Evolutionary conservation across 2,888 invertebrate genomes (phyloP), one percentile per base, ranked within the genome.

Genomic region (Trissonchulus latispiculum): DNA sequence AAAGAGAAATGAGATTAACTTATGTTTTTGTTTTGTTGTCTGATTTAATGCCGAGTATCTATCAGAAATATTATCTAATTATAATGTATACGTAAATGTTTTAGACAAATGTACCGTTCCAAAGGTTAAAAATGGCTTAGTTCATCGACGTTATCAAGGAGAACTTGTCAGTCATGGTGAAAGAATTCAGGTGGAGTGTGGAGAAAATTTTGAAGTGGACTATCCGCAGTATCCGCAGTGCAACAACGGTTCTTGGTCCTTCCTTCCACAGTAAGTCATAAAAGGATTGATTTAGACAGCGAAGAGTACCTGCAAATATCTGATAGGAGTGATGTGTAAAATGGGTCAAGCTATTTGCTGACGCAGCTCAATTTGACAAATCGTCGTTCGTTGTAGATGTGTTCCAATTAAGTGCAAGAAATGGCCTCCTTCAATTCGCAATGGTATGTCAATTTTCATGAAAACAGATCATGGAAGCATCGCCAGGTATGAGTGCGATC

Each of bases 401-500:
- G 72, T 77, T 80, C 15, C 80, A 88, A 88, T 85, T 73, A 88
- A 91, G 36, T 93, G 95, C 83, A 91, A 91, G 80, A 84, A 84
- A 79, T 89, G 94, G 87, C 95, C 95, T 0, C 89, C 88, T 75
- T 87, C 90, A 1, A 94, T 97, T 0, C 90, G 91, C 72, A 91
- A 95, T 80, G 96, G 97, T 0, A 92, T 95, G 89, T 94, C 96
- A 1, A 90, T 97, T 74, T 97, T 95, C 0, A 94, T 96, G 0
- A 95, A 95, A 82, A 93, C 93, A n/a, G 92, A 93, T 76, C 97
- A 99, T 81, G 94, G 95, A 0, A 93, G 94, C 90, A 90, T 90
- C 81, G 97, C 97, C 0, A 87, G 91, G 36, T 97, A 93, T 83
- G 89, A 90, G 77, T 97, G 97, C 82, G 91, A 92, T 80, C 95